Conservation (phyloP, 2,888 invertebrate genomes). For the Pseudococcus jackbeardsleyi region DNA sequence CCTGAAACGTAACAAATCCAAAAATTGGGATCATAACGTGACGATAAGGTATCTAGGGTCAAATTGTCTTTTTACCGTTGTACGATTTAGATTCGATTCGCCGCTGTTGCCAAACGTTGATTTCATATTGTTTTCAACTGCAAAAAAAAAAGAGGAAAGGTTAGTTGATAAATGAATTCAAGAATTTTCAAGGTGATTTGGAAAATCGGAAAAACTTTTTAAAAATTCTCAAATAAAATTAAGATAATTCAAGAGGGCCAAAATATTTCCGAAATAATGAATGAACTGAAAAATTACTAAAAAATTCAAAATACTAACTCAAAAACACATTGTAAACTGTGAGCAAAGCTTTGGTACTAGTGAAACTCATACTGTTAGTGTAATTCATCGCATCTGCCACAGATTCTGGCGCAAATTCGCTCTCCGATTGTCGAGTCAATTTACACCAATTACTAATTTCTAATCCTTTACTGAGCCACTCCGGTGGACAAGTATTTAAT, state of each 20-base stretch:
- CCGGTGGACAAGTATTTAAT: constrained; percentile 46
- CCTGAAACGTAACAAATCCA: background rate
- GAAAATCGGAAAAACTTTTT: too few relatives aligned
- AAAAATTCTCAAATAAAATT: too few relatives aligned
- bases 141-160: background rate
- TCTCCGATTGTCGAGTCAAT: constrained; percentile 9
- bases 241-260: too few relatives aligned
- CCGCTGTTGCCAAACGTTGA: background rate
- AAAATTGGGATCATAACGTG: too few relatives aligned
- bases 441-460: constrained; percentile 61
- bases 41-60: background rate
- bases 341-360: background rate
- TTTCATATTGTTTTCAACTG: constrained; percentile 30
- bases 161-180: too few relatives aligned
- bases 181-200: too few relatives aligned
- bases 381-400: background rate
- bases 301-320: constrained; percentile 6
- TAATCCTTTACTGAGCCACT: constrained; percentile 19
- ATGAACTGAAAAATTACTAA: background rate
- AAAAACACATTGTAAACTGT: constrained; percentile 36
- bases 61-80: background rate
- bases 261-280: too few relatives aligned
- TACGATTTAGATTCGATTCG: background rate
- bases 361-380: constrained; percentile 7
- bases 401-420: background rate